Percentiles rank a stretch among this genome's conserved stretches.
These are phyloP conservation scores for Todiramphus chloris DNA, from an alignment of 2,113 vertebrate species.

Conservation along the genomic window DNA sequence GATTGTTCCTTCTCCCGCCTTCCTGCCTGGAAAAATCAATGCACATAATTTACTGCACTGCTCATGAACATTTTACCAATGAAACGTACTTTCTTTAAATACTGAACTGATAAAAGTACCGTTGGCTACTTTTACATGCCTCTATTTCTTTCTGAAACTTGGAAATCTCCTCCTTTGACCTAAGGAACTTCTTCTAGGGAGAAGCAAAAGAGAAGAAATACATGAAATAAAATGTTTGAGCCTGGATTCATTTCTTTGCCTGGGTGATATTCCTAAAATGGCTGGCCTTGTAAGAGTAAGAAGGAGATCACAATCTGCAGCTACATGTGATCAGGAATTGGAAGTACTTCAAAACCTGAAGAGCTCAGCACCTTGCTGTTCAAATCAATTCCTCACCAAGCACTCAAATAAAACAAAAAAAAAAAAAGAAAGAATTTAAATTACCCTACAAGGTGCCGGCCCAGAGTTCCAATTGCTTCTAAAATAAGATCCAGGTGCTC, in stretches of 20 bases:
- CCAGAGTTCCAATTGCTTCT: conserved; percentile 60
- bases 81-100: neutral
- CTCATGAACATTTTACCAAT: neutral
- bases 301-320: neutral
- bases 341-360: conserved; percentile 41
- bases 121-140: neutral
- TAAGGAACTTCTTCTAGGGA: neutral
- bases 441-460: conserved; percentile 53
- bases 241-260: neutral
- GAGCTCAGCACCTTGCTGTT: neutral
- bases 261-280: neutral
- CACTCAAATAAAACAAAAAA: conserved; percentile 39
- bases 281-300: neutral
- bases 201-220: neutral
- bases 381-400: conserved; percentile 57
- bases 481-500: conserved; percentile 75
- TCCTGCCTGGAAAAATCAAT: neutral
- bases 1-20: neutral
- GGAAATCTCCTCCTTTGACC: neutral
- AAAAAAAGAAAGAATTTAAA: conserved; percentile 46
- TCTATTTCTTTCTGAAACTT: neutral
- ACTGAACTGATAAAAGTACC: neutral
- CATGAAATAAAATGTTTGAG: neutral
- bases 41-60: neutral
- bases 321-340: conserved; percentile 36